phyloP scores from a whole-genome alignment of 2,113 vertebrate genomes.

The Gnathonemus echidnorhynchus region DNA sequence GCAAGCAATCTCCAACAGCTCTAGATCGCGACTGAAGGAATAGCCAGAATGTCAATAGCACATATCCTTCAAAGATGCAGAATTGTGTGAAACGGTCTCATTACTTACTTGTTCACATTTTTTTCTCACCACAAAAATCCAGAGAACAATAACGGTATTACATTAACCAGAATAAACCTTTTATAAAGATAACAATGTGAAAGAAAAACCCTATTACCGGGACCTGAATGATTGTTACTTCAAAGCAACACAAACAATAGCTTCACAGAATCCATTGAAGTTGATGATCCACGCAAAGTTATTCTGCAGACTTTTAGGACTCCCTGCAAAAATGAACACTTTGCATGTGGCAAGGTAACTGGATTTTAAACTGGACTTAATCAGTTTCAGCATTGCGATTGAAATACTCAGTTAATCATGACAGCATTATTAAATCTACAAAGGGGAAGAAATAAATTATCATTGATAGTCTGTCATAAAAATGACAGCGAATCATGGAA shows the following conservation, averaged over 20 bases:
- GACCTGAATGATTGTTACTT: background rate
- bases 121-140: background rate
- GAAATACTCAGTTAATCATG: background rate
- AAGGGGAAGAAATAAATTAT: background rate
- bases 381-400: background rate
- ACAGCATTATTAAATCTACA: background rate
- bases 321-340: background rate
- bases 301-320: background rate
- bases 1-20: background rate
- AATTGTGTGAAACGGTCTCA: background rate
- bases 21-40: background rate
- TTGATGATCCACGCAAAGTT: background rate
- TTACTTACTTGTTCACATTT: background rate
- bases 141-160: background rate
- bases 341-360: background rate
- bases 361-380: background rate
- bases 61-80: background rate
- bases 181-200: background rate
- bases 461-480: slow-evolving; percentile 1
- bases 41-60: background rate
- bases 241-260: slow-evolving; percentile 6
- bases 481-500: background rate
- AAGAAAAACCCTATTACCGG: background rate
- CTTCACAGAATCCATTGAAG: background rate
- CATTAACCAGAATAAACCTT: background rate